These are phyloP conservation scores for Luehdorfia chinensis DNA, from an alignment of 1,140 invertebrate species.

Conservation along the genomic window DNA sequence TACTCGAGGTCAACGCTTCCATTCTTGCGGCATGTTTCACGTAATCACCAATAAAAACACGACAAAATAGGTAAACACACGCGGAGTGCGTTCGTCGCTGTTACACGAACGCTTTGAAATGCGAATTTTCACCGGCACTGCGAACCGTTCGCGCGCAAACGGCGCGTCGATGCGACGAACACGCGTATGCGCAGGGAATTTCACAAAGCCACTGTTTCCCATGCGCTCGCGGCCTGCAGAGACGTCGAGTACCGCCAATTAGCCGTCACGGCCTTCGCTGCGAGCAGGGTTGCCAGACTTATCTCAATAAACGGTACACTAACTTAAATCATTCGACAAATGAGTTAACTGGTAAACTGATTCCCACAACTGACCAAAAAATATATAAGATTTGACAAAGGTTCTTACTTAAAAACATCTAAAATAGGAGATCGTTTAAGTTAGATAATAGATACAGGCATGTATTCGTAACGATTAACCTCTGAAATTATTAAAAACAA, in stretches of 20 bases:
- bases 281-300: conserved; percentile 20
- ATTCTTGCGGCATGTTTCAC: conserved; percentile 41
- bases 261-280: conserved; percentile 35
- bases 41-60: conserved; percentile 38
- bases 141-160: conserved; percentile 35
- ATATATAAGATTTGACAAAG: too few relatives aligned
- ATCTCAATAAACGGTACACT: not conserved
- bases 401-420: too few relatives aligned
- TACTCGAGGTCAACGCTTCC: conserved; percentile 54
- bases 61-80: conserved; percentile 19
- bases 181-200: conserved; percentile 57
- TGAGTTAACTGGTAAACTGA: too few relatives aligned
- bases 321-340: too few relatives aligned
- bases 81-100: conserved; percentile 38
- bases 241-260: conserved; percentile 35
- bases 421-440: too few relatives aligned
- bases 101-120: conserved; percentile 48
- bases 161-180: conserved; percentile 47
- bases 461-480: too few relatives aligned
- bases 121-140: conserved; percentile 31
- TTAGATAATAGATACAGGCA: too few relatives aligned
- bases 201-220: conserved; percentile 57
- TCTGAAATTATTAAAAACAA: too few relatives aligned
- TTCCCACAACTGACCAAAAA: too few relatives aligned
- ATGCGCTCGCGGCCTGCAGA: conserved; percentile 29